Base-by-base conservation (phyloP, 2,797 vertebrate genomes). In the Urosaurus nigricauda region DNA sequence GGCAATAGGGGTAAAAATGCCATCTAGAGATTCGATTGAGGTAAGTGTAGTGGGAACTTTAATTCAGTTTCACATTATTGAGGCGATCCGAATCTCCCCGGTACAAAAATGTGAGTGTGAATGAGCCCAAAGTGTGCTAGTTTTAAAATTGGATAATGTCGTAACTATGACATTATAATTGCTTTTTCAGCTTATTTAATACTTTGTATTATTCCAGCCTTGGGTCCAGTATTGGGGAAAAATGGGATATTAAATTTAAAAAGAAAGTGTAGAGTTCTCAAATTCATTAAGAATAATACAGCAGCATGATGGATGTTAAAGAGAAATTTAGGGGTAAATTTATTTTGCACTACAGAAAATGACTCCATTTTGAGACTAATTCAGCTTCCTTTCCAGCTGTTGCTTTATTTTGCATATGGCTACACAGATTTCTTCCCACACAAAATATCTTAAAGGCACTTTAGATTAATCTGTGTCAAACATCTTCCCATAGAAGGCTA, bases 321-420 rank as follows among this genome's bases (percentile, higher is more conserved):
- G 58, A 73, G 60, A 74, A 70, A 35, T 13, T 58, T 19, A 73
- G 75, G 70, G n/a, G 2, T 29, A 83, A 29, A 16, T 47, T 60
- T 84, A 68, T 43, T 84, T 43, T 65, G 74, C 71, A 37, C 32
- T n/a, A 56, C 71, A 83, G 71, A 68, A 63, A 37, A 47, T 37
- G 1, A 5, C 78, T 83, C 32, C 24, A 35, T 84, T 53, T 78
- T 70, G 29, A 60, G 13, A 80, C 65, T 51, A 84, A 40, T 21
- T 4, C 53, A 65, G 43, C 43, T 40, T 35, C 68, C 26, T 29
- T 16, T 83, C 35, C 21, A 35, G n/a, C 32, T 75, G 11, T 12
- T 82, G 19, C 70, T 85, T 80, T 4, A 14, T 74, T 87, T 60
- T 88, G 35, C 32, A 84, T 32, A 85, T 29, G 9, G 32, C 14